phyloP scores from a whole-genome alignment of 2,113 vertebrate species.

The Alaudala cheleensis region DNA sequence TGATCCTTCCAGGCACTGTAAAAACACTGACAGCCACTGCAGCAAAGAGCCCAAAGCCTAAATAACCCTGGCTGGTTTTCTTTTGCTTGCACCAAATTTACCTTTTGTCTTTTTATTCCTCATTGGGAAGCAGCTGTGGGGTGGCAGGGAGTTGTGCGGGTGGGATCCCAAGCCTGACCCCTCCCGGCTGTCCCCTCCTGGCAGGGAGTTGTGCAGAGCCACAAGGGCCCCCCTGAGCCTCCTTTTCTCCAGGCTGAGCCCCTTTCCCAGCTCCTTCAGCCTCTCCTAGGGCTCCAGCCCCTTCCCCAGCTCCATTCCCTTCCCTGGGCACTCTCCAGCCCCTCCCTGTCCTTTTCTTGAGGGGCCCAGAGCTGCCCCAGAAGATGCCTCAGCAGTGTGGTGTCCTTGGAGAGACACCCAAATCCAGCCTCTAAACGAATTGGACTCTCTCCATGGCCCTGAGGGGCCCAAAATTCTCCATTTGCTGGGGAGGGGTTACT shows the following conservation, averaged over 20 bases:
- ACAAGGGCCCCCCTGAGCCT: not conserved
- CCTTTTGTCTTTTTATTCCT: not conserved
- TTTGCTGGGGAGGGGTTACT: not conserved
- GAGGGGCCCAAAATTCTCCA: not conserved
- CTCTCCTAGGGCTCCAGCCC: not conserved
- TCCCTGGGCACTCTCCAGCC: not conserved
- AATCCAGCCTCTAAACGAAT: not conserved
- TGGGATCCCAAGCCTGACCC: not conserved
- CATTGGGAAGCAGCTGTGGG: not conserved
- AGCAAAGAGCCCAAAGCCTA: not conserved
- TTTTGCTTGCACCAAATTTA: not conserved
- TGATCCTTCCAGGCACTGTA: not conserved
- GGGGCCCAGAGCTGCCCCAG: not conserved
- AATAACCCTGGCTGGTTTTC: not conserved
- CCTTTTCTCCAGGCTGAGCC: not conserved
- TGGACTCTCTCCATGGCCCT: too few species aligned
- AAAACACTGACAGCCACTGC: not conserved
- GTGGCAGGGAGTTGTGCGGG: too few species aligned
- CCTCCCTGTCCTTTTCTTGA: fast-evolving
- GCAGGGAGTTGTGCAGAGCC: not conserved
- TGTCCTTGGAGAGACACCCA: not conserved
- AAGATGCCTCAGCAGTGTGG: not conserved
- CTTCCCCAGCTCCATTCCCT: not conserved
- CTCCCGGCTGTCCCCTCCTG: not conserved
- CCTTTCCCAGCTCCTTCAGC: not conserved